Conservation (phyloP, 2,113 vertebrate species). For the Rhabdomys dilectus region DNA sequence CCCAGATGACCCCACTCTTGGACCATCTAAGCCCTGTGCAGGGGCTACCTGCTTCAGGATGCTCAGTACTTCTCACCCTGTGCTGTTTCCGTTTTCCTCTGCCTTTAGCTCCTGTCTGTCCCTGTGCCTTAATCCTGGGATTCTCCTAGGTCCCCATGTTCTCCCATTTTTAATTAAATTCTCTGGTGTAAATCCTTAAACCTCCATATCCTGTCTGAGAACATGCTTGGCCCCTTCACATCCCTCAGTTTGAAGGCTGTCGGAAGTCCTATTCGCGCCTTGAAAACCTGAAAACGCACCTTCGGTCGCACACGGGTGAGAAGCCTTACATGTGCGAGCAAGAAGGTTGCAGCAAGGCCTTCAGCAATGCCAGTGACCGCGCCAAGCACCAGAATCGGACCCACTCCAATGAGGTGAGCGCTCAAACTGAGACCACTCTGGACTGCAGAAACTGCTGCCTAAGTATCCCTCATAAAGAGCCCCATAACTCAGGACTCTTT, state of each 20-base stretch:
- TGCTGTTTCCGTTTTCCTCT: neutral
- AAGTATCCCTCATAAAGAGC: constrained; percentile 2
- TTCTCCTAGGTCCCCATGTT: neutral
- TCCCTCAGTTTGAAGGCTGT: constrained; percentile 96
- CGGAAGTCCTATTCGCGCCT: constrained; percentile 99
- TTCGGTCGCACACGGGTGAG: constrained; percentile 97
- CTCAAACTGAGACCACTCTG: neutral
- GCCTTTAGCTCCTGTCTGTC: neutral
- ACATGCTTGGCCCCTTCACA: neutral
- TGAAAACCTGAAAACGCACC: constrained; percentile 98
- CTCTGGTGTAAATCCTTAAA: neutral
- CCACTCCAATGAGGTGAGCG: constrained; percentile 96
- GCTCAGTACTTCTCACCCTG: neutral
- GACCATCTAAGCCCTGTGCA: neutral
- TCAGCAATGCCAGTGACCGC: constrained; percentile 97
- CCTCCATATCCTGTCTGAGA: constrained; percentile 11
- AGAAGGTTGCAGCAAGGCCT: constrained; percentile 98
- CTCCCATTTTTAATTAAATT: neutral
- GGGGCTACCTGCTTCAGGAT: neutral
- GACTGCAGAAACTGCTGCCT: neutral
- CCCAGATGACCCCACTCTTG: neutral
- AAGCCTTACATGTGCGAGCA: constrained; percentile 98
- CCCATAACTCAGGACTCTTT: constrained; percentile 48
- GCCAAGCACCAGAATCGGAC: constrained; percentile 99
- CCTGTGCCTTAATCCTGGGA: neutral